phyloP scores from a whole-genome alignment of 2,113 vertebrate species.

The Vulpes vulpes region DNA sequence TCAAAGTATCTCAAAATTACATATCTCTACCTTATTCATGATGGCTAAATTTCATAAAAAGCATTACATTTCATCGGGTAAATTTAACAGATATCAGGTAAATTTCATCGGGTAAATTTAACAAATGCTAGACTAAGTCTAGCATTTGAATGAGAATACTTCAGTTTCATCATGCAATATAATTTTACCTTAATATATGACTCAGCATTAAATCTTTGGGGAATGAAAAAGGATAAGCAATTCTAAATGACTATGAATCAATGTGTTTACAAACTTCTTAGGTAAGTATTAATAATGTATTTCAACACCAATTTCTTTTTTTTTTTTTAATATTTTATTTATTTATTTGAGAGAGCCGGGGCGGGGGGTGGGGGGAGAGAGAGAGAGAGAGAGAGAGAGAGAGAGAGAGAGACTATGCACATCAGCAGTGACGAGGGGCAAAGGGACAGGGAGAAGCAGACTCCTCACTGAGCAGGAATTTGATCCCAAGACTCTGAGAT shows the following conservation, averaged over 20 bases:
- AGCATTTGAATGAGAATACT: not conserved
- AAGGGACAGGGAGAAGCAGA: too few species aligned
- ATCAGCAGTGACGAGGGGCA: too few species aligned
- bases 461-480: too few species aligned
- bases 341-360: too few species aligned
- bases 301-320: not conserved
- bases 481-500: too few species aligned
- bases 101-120: not conserved
- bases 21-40: not conserved
- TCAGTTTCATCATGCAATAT: not conserved
- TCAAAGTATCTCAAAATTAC: conserved; percentile 8
- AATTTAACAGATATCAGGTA: not conserved
- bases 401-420: too few species aligned
- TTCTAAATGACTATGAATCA: not conserved
- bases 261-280: not conserved
- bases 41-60: not conserved
- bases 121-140: not conserved
- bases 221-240: not conserved
- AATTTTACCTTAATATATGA: conserved; percentile 36
- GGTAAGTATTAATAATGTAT: not conserved
- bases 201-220: not conserved
- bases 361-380: too few species aligned
- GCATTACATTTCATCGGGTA: not conserved
- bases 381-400: too few species aligned
- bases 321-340: too few species aligned